phyloP scores from a whole-genome alignment of 1,140 invertebrate genomes.

The Papilio polytes region DNA sequence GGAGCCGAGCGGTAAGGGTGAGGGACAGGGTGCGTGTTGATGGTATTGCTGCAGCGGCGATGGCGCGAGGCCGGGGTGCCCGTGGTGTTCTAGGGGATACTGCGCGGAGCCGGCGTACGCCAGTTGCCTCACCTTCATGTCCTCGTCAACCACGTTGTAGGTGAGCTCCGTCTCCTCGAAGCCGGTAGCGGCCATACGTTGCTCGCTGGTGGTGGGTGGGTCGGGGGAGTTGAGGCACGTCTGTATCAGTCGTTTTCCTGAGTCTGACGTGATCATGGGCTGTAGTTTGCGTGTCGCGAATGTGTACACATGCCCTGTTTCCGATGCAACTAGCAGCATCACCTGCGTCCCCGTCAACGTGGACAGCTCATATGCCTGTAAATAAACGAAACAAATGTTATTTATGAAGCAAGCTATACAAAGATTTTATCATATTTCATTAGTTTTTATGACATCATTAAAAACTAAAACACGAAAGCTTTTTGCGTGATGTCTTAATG shows the following conservation, averaged over 20 bases:
- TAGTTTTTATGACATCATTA: not conserved
- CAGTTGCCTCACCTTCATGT: constrained; percentile 98
- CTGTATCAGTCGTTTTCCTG: constrained; percentile 99
- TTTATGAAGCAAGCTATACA: not conserved
- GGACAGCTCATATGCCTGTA: constrained; percentile 98
- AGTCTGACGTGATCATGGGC: constrained; percentile 99
- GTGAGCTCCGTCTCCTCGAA: constrained; percentile 99
- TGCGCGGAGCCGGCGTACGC: constrained; percentile 90
- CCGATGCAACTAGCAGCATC: constrained; percentile 97
- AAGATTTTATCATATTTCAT: not conserved
- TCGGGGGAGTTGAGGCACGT: constrained; percentile 99
- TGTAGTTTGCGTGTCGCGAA: constrained; percentile 99
- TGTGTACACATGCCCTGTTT: constrained; percentile 99
- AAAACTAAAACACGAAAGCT: not conserved
- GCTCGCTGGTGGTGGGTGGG: constrained; percentile 92
- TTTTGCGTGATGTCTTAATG: not conserved
- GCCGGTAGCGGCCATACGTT: constrained; percentile 98
- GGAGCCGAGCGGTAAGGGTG: constrained; percentile 85
- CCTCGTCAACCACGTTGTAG: constrained; percentile 97
- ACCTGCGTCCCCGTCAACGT: constrained; percentile 99
- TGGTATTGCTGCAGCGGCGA: constrained; percentile 85
- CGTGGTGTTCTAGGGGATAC: constrained; percentile 85
- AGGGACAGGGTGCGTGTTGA: constrained; percentile 84
- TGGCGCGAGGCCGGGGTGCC: constrained; percentile 83
- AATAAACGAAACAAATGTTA: constrained; percentile 47